These are phyloP conservation scores for Psilopogon haemacephalus DNA, from an alignment of 2,113 vertebrate species.

Conservation along the genomic window DNA sequence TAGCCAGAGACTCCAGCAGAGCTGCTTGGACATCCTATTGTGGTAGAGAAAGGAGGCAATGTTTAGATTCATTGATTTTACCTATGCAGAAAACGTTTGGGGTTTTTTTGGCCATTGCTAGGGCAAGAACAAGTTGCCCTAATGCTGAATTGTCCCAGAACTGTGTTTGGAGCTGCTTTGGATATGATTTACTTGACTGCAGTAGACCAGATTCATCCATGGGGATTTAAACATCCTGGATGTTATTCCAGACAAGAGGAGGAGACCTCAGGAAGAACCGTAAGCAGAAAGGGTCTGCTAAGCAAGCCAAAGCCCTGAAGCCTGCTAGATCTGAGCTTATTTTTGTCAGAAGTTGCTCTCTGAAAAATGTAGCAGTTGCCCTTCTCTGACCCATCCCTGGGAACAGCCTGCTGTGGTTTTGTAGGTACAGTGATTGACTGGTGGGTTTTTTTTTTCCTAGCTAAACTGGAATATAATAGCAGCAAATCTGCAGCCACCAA, in stretches of 20 bases:
- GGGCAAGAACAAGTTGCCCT: fast-evolving
- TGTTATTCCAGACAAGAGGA: background rate
- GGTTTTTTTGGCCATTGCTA: background rate
- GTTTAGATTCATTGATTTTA: background rate
- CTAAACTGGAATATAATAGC: background rate
- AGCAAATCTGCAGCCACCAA: background rate
- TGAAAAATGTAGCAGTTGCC: constrained; percentile 13
- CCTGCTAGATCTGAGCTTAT: background rate
- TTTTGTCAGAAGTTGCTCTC: background rate
- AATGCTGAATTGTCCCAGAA: background rate
- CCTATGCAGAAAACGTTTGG: background rate
- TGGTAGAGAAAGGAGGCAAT: background rate
- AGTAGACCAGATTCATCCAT: background rate
- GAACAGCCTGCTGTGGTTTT: background rate
- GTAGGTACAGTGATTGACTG: background rate
- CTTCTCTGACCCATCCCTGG: background rate
- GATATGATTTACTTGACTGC: background rate
- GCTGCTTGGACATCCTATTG: background rate
- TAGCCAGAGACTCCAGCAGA: background rate
- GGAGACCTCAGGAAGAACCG: background rate
- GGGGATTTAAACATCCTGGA: background rate
- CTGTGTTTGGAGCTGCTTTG: background rate
- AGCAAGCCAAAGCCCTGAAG: background rate
- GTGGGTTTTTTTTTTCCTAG: background rate
- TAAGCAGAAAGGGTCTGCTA: background rate